phyloP scores from a whole-genome alignment of 1,140 invertebrate genomes.

The Kradibia gibbosae region DNA sequence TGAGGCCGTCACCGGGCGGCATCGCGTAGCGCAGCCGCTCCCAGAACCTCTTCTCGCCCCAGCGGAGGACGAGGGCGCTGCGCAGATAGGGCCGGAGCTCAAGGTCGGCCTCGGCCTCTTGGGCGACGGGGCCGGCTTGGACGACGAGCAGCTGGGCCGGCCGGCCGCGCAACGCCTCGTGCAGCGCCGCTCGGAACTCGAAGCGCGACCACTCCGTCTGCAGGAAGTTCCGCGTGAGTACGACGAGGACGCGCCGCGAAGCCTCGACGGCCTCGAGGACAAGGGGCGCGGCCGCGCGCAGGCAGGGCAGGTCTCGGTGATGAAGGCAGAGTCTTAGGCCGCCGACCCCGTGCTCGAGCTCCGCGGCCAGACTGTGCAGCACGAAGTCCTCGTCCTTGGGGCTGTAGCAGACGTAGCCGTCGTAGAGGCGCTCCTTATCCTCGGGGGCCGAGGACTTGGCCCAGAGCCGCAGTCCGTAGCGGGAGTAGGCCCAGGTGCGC shows the following conservation, averaged over 20 bases:
- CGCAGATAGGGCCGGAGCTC: constrained; percentile 91
- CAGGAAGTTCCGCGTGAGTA: constrained; percentile 87
- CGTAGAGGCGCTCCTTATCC: constrained; percentile 89
- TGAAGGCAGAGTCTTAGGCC: constrained; percentile 89
- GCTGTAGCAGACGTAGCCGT: constrained; percentile 94
- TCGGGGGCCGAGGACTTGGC: constrained; percentile 71
- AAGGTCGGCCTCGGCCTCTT: constrained; percentile 87
- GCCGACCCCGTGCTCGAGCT: constrained; percentile 83
- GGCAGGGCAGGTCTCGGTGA: constrained; percentile 85
- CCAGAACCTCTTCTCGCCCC: constrained; percentile 94
- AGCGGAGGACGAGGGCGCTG: constrained; percentile 84
- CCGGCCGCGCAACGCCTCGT: constrained; percentile 88
- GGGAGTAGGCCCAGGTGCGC: constrained; percentile 89
- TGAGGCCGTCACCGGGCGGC: constrained; percentile 76
- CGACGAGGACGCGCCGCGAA: constrained; percentile 84
- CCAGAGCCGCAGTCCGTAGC: constrained; percentile 87
- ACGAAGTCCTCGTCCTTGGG: constrained; percentile 94
- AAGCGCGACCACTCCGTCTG: constrained; percentile 90
- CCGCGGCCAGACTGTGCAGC: constrained; percentile 84
- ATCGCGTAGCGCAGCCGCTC: constrained; percentile 91
- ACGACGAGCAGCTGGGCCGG: constrained; percentile 90
- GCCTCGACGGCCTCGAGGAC: constrained; percentile 91
- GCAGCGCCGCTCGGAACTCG: constrained; percentile 87
- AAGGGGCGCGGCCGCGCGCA: constrained; percentile 82
- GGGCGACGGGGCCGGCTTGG: constrained; percentile 83